Percentiles rank a stretch among this genome's conserved stretches.
These are phyloP conservation scores for Leptopilina drosophilae DNA, from an alignment of 2,888 invertebrate species.

Conservation along the genomic window DNA sequence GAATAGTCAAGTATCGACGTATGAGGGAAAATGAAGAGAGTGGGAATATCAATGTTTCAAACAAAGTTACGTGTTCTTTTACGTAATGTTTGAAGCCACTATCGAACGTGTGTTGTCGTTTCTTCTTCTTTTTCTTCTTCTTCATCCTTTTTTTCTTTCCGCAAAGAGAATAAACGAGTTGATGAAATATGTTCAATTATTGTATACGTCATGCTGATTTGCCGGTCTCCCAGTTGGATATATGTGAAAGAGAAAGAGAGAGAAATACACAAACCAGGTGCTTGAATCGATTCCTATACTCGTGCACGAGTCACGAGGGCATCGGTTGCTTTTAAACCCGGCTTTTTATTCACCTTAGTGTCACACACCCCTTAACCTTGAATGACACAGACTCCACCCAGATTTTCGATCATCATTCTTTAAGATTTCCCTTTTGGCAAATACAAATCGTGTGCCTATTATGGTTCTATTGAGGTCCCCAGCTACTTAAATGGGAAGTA, in stretches of 20 bases:
- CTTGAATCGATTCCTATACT: slow-evolving; percentile 47
- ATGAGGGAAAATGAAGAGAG: slow-evolving; percentile 27
- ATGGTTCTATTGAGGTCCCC: too few species aligned
- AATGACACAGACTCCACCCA: slow-evolving; percentile 12
- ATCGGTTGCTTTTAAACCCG: slow-evolving; percentile 29
- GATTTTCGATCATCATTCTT: slow-evolving; percentile 1
- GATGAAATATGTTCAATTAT: neutral
- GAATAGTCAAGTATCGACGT: slow-evolving; percentile 21
- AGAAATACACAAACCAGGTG: slow-evolving; percentile 44
- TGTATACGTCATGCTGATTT: slow-evolving; percentile 4
- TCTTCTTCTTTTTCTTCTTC: neutral
- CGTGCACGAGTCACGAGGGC: slow-evolving; percentile 46
- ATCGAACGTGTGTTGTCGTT: slow-evolving; percentile 3
- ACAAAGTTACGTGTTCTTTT: slow-evolving; percentile 33
- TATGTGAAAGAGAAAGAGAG: slow-evolving; percentile 16
- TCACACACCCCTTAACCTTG: slow-evolving; percentile 52
- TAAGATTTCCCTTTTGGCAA: neutral
- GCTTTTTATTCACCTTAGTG: slow-evolving; percentile 41
- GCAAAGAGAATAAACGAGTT: neutral
- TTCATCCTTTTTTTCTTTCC: neutral
- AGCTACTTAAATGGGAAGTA: neutral
- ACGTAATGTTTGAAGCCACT: slow-evolving; percentile 15
- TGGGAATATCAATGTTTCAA: slow-evolving; percentile 36
- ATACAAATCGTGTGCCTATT: neutral
- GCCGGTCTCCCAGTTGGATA: slow-evolving; percentile 32